phyloP scores from a whole-genome alignment of 2,888 invertebrate species.

The Choristoneura rosaceana region DNA sequence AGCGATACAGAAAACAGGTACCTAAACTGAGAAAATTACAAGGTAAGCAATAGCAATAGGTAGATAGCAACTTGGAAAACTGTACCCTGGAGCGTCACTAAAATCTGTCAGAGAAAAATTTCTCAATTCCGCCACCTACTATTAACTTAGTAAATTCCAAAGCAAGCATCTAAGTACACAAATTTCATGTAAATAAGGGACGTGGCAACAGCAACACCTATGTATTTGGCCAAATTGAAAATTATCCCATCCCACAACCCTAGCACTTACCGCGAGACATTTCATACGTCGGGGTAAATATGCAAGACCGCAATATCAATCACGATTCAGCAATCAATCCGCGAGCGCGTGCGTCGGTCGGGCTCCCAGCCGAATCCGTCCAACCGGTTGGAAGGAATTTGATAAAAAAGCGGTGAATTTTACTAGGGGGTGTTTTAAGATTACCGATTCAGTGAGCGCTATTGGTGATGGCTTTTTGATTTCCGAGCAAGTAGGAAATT shows the following conservation, averaged over 20 bases:
- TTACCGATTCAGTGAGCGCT: slow-evolving; percentile 39
- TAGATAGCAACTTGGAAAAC: too few species aligned
- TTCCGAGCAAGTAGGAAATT: slow-evolving; percentile 1
- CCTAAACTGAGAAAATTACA: too few species aligned
- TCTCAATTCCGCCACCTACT: too few species aligned
- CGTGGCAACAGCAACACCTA: slow-evolving; percentile 9
- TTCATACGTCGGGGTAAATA: slow-evolving; percentile 30
- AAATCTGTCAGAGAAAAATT: too few species aligned
- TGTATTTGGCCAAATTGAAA: slow-evolving; percentile 37
- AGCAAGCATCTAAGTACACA: not conserved
- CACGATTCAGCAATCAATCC: slow-evolving; percentile 44
- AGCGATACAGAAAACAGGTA: too few species aligned
- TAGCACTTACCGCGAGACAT: slow-evolving; percentile 39
- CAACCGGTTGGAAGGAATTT: slow-evolving; percentile 58
- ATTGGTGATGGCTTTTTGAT: slow-evolving; percentile 38
- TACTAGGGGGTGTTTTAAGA: slow-evolving; percentile 45
- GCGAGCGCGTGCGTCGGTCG: slow-evolving; percentile 44
- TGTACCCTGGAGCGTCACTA: too few species aligned
- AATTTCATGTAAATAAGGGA: slow-evolving; percentile 20
- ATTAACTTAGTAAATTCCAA: too few species aligned
- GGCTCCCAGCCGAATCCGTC: slow-evolving; percentile 38
- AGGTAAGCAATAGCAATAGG: too few species aligned
- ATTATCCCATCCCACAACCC: slow-evolving; percentile 34
- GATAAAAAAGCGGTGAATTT: slow-evolving; percentile 54
- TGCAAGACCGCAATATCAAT: slow-evolving; percentile 54